Evolutionary conservation across 2,113 vertebrate genomes (phyloP), one percentile per base, ranked within the genome.

Genomic region (Hippocampus guttulatus): DNA sequence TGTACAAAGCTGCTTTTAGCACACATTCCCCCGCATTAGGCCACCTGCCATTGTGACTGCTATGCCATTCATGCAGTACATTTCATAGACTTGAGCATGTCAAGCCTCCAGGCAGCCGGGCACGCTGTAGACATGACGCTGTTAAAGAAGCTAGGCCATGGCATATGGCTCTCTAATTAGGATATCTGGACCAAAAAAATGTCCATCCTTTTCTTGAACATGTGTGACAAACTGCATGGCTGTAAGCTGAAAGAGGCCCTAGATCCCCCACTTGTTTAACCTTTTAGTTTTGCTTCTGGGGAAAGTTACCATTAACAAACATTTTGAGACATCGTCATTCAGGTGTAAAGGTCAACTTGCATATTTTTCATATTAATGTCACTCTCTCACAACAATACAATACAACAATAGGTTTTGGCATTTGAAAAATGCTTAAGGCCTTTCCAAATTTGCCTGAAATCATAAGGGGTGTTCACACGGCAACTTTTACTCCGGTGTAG

Each of bases 151-250:
- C 71, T 82, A 74, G 71, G 71, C 78, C 69, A 65, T 66, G 69
- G 81, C 40, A 84, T 75, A 81, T 58, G 54, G 80, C 68, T 67
- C 77, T 76, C 80, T 85, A 90, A 90, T 90, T 90, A 79, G 86
- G 63, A 66, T 43, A 74, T 76, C 80, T 76, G 79, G 79, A 83
- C 47, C 30, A 49, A 85, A 75, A 82, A 82, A 70, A 76, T 68
- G 71, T 81, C 76, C 54, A 84, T 87, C 76, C 70, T 45, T 43
- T 87, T 77, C 70, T 45, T 43, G 6, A 43, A 43, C 57, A 27
- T 15, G 25, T 23, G n/a, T 23, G 54, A 54, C 20, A 54, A 54
- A 58, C 1, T 81, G 49, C 20, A 20, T 21, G 86, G 80, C 81
- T 74, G 77, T 55, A 76, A 80, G 80, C 71, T 82, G 78, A 33